phyloP scores from a whole-genome alignment of 2,113 vertebrate genomes.

The Ceyx margarethae region DNA sequence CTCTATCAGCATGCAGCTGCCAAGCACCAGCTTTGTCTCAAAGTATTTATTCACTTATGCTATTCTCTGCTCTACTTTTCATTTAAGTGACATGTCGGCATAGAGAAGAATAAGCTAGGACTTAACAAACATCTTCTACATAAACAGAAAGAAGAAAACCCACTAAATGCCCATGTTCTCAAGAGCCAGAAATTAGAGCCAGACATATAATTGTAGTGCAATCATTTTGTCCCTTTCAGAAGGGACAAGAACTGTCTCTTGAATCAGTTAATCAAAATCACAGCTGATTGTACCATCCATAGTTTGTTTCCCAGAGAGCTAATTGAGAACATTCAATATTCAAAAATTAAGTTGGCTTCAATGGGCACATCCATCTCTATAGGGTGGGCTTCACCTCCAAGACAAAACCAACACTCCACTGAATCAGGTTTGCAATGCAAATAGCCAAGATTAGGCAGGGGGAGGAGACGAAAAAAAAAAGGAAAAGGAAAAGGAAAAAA shows the following conservation, averaged over 20 bases:
- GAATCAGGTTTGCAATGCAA: not conserved
- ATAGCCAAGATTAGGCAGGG: not conserved
- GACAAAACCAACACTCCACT: not conserved
- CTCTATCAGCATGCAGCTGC: not conserved
- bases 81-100: not conserved
- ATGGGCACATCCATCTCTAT: not conserved
- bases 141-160: conserved; percentile 22
- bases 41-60: not conserved
- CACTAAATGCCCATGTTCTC: not conserved
- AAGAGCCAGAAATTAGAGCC: conserved; percentile 30
- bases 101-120: not conserved
- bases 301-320: conserved; percentile 46
- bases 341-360: conserved; percentile 13
- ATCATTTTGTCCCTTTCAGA: conserved; percentile 53
- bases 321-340: conserved; percentile 37
- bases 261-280: conserved; percentile 53
- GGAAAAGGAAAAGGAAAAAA: not conserved
- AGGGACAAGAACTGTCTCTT: conserved; percentile 43
- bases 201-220: conserved; percentile 49
- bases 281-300: conserved; percentile 19
- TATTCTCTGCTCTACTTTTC: too few relatives aligned
- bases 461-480: too few relatives aligned
- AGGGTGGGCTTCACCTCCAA: not conserved
- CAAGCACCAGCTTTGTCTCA: not conserved
- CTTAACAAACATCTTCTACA: not conserved